Evolutionary conservation across 2,888 invertebrate species (phyloP).

Genomic region (Troides helena): DNA sequence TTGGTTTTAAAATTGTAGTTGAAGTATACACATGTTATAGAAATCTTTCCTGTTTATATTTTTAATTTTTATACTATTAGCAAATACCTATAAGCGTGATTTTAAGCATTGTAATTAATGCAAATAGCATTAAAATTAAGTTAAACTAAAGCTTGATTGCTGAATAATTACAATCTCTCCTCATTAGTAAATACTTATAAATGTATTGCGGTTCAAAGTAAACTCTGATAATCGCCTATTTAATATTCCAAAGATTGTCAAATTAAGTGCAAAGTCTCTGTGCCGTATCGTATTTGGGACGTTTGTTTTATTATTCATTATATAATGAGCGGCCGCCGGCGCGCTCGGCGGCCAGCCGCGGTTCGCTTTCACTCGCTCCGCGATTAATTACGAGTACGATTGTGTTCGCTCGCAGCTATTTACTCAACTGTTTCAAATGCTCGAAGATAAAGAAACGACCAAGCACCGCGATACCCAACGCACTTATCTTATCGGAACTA

Average conservation of each 20-base stretch:
- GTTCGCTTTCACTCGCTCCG: slow-evolving; percentile 73
- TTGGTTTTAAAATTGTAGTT: too few species aligned
- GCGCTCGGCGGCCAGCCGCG: slow-evolving; percentile 50
- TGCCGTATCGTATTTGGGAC: slow-evolving; percentile 61
- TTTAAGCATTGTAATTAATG: neutral
- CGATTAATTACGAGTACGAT: slow-evolving; percentile 72
- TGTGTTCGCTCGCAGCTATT: slow-evolving; percentile 72
- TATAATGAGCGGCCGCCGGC: slow-evolving; percentile 57
- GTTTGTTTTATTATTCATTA: slow-evolving; percentile 76
- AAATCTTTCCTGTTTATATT: too few species aligned
- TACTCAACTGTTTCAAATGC: slow-evolving; percentile 75
- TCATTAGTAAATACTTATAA: slow-evolving; percentile 25
- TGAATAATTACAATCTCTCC: slow-evolving; percentile 14
- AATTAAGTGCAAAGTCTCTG: slow-evolving; percentile 44
- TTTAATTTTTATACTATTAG: too few species aligned
- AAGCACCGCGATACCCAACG: slow-evolving; percentile 62
- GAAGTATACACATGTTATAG: too few species aligned
- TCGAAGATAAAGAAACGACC: slow-evolving; percentile 75
- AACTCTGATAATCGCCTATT: slow-evolving; percentile 19
- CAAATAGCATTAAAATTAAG: neutral
- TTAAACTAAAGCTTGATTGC: slow-evolving; percentile 4
- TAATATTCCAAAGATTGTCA: slow-evolving; percentile 26
- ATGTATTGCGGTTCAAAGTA: slow-evolving; percentile 7
- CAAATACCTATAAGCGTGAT: neutral
- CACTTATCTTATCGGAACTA: slow-evolving; percentile 74